phyloP scores from a whole-genome alignment of 2,888 invertebrate genomes.

The Phyllotreta cruciferae region DNA sequence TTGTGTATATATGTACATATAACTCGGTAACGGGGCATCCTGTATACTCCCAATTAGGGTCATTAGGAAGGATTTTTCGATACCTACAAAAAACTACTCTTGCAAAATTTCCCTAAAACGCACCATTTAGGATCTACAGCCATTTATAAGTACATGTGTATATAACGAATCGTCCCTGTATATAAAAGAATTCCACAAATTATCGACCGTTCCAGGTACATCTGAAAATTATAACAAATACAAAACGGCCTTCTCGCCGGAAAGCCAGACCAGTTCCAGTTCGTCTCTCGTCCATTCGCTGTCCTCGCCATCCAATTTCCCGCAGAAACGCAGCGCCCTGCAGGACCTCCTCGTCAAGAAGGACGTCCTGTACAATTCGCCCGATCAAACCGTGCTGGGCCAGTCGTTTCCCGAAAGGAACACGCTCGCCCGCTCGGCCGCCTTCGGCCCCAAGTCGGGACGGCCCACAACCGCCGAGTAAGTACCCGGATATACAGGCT shows the following conservation, averaged over 20 bases:
- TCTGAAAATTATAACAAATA: slow-evolving; percentile 43
- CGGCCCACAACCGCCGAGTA: too few relatives aligned
- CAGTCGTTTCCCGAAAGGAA: slow-evolving; percentile 38
- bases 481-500: too few relatives aligned
- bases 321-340: slow-evolving; percentile 64
- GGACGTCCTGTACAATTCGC: slow-evolving; percentile 63
- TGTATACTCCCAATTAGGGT: too few relatives aligned
- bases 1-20: too few relatives aligned
- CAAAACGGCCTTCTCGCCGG: slow-evolving; percentile 68
- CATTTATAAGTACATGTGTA: too few relatives aligned
- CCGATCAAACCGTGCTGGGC: slow-evolving; percentile 62
- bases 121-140: too few relatives aligned
- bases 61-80: too few relatives aligned
- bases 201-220: slow-evolving; percentile 50
- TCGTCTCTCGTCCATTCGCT: slow-evolving; percentile 64
- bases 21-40: too few relatives aligned
- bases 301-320: slow-evolving; percentile 60
- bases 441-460: background rate
- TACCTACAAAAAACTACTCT: too few relatives aligned
- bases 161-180: slow-evolving; percentile 2
- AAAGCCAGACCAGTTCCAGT: slow-evolving; percentile 71
- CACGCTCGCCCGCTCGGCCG: slow-evolving; percentile 7
- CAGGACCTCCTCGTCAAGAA: slow-evolving; percentile 74
- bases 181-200: background rate
- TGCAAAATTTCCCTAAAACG: too few relatives aligned